Conservation (phyloP, 2,113 vertebrate genomes). For the Paedocypris sp. region DNA sequence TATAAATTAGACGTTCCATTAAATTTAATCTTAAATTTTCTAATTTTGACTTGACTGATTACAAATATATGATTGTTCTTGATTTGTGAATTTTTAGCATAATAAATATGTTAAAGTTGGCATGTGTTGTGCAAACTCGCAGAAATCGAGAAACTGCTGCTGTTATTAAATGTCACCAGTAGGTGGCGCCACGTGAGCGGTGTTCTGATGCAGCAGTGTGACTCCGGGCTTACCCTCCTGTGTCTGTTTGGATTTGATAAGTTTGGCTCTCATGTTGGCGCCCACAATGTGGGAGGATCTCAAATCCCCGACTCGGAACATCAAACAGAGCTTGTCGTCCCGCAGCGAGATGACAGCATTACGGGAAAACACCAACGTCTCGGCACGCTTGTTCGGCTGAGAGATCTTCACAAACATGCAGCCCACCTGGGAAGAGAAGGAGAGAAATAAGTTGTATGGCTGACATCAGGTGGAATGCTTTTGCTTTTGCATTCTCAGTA, state of each 20-base stretch:
- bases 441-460: background rate
- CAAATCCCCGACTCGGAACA: conserved; percentile 68
- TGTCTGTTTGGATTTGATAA: conserved; percentile 72
- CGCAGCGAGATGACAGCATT: conserved; percentile 64
- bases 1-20: no score
- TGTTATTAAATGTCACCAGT: background rate
- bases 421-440: conserved; percentile 50
- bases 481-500: no score
- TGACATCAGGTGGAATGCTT: no score
- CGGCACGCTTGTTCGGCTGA: conserved; percentile 67
- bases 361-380: conserved; percentile 68
- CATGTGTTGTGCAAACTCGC: no score
- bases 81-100: no score
- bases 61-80: no score
- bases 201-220: background rate
- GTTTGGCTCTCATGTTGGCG: conserved; percentile 71
- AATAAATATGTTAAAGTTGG: no score
- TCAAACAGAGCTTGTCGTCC: conserved; percentile 65
- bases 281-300: conserved; percentile 69
- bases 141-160: no score
- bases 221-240: conserved; percentile 55
- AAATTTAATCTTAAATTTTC: no score
- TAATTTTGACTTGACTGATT: no score
- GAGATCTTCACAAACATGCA: conserved; percentile 75
- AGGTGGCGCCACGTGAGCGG: conserved; percentile 1